Base-by-base conservation (phyloP, 2,888 invertebrate species). In the Synanthedon vespiformis region DNA sequence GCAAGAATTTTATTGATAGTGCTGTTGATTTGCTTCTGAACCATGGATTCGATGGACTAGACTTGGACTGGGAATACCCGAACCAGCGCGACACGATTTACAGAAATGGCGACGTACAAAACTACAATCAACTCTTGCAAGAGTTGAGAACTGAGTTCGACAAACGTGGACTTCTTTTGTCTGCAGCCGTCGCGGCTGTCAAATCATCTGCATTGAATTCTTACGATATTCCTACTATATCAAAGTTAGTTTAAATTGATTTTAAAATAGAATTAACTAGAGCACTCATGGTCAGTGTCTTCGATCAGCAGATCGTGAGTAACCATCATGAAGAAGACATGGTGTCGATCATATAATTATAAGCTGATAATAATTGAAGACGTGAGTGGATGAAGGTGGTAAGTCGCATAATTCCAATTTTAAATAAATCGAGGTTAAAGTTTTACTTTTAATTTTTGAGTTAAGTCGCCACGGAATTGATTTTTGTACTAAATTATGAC, bases 1-100 rank as follows among this genome's bases (percentile, higher is more conserved):
- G 91, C n/a, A 67, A 74, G 0, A 75, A 66, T 49, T 92, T 94
- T 61, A 88, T 92, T 16, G 63, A 81, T 3, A 90, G 89, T 52
- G 88, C 89, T 0, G 64, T 90, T 0, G 62, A 72, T 0, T 89
- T 92, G 64, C 60, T 93, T 0, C 64, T 75, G 44, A 77, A 79
- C 3, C 78, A 92, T 61, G 83, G 83, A 0, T 94, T 94, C 57
- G 92, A 94, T 62, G 93, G 93, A 1, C 77, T 93, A 0, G 93
- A 94, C 63, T 50, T 93, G 0, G 93, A 93, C 67, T 94, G 93
- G 93, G 92, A 92, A 62, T 93, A 92, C 60, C 92, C 93, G 0
- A 88, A 80, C 50, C 87, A 89, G 49, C 74, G 91, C 40, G 90
- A 90, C 55, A 63, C 77, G 0, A 72, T 76, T 0, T 77, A 89